phyloP scores from a whole-genome alignment of 2,113 vertebrate genomes.

The Rostratula benghalensis region DNA sequence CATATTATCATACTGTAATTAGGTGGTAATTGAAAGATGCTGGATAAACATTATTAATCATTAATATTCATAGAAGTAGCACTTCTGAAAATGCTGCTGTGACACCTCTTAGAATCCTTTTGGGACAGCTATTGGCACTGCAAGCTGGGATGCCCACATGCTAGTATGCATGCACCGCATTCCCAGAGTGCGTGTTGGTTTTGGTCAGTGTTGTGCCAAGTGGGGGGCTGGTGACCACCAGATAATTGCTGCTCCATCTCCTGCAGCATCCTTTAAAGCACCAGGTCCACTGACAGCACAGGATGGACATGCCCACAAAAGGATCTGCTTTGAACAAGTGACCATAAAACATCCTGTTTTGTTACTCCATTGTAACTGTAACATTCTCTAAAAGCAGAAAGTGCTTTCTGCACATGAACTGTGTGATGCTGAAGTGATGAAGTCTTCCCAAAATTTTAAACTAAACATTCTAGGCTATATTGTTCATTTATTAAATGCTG shows the following conservation, averaged over 20 bases:
- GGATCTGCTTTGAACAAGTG: neutral
- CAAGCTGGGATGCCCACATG: neutral
- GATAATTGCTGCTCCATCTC: neutral
- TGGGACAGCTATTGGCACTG: neutral
- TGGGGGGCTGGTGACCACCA: neutral
- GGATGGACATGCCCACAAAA: neutral
- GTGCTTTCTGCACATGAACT: no score
- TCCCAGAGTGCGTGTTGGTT: neutral
- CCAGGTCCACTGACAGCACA: neutral
- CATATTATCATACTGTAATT: constrained; percentile 63
- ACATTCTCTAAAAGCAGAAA: no score
- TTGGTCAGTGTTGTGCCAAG: neutral
- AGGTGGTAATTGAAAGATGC: constrained; percentile 68
- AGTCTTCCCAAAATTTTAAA: neutral
- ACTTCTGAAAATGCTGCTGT: constrained; percentile 6
- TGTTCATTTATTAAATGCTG: neutral
- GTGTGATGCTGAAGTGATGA: no score
- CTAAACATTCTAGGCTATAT: neutral
- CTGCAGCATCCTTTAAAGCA: neutral
- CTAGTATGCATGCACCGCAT: neutral
- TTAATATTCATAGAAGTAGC: constrained; percentile 58
- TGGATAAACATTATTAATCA: constrained; percentile 63
- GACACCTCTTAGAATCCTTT: constrained; percentile 1
- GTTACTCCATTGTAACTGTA: neutral
- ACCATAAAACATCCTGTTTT: neutral